A percentile compares a stretch with the other conserved stretches of the same genome.
Conservation (phyloP, 2,797 vertebrate species). For the Pangasius djambal region DNA sequence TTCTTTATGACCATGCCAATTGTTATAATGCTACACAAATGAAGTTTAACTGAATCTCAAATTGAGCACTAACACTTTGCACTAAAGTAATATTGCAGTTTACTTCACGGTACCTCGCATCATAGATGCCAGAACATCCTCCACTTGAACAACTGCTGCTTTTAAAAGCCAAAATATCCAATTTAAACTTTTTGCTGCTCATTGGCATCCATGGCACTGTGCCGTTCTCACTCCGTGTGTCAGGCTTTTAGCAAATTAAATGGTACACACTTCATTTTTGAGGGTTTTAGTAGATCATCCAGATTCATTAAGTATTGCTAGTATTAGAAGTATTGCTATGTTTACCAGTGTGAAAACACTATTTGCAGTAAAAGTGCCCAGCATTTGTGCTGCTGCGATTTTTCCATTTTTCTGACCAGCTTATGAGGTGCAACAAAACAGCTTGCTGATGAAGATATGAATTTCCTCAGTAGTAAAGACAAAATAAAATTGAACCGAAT, state of each 20-base stretch:
- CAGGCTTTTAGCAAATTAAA: conserved; percentile 1
- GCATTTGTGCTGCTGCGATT: background rate
- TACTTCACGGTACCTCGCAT: background rate
- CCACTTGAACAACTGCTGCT: background rate
- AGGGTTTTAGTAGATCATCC: background rate
- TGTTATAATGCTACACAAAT: background rate
- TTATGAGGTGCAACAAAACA: background rate
- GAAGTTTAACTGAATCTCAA: too few relatives aligned
- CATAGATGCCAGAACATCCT: background rate
- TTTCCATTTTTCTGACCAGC: background rate
- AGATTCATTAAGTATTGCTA: background rate
- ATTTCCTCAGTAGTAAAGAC: background rate
- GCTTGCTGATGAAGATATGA: background rate
- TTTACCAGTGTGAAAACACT: background rate
- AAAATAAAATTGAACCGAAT: background rate
- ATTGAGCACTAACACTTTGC: background rate
- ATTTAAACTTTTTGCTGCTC: background rate
- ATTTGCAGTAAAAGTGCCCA: background rate
- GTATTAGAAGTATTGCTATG: background rate
- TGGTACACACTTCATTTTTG: background rate
- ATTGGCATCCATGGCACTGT: background rate
- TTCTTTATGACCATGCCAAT: background rate
- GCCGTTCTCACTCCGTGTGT: background rate
- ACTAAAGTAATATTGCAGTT: background rate
- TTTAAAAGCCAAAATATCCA: background rate